Conservation (phyloP, 1,140 invertebrate genomes). For the Hydropsyche tenuis region DNA sequence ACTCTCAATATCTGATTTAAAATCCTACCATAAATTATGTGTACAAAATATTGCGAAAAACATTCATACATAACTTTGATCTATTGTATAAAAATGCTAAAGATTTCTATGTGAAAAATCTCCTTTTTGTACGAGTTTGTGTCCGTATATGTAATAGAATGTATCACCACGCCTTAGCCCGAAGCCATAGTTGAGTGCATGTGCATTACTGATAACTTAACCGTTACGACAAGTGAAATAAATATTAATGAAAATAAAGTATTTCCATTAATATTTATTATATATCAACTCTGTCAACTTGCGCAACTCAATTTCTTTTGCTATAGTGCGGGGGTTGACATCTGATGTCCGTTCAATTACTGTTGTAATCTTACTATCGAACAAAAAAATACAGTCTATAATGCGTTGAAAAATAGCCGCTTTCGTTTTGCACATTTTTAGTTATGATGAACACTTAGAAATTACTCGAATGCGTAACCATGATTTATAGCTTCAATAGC, state of each 20-base stretch:
- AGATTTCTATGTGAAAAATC: too few species aligned
- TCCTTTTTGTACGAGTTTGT: too few species aligned
- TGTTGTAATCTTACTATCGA: background rate
- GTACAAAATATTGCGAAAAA: too few species aligned
- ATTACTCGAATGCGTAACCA: too few species aligned
- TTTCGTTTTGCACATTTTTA: background rate
- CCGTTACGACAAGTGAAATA: background rate
- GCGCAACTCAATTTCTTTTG: background rate
- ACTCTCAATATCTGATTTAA: too few species aligned
- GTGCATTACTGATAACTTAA: slow-evolving; percentile 11
- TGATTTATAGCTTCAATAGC: too few species aligned
- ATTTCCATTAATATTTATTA: slow-evolving; percentile 13
- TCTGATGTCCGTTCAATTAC: too few species aligned
- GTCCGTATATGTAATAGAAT: too few species aligned
- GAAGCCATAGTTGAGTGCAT: background rate
- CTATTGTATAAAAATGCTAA: too few species aligned
- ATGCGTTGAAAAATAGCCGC: background rate
- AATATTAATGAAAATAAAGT: slow-evolving; percentile 5
- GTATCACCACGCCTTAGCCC: slow-evolving; percentile 17
- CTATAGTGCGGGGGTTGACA: too few species aligned
- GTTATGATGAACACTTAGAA: background rate
- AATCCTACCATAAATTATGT: too few species aligned
- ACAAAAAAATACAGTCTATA: background rate
- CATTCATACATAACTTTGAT: too few species aligned
- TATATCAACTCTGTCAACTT: background rate